phyloP scores from a whole-genome alignment of 2,113 vertebrate species.

The Oplegnathus fasciatus region DNA sequence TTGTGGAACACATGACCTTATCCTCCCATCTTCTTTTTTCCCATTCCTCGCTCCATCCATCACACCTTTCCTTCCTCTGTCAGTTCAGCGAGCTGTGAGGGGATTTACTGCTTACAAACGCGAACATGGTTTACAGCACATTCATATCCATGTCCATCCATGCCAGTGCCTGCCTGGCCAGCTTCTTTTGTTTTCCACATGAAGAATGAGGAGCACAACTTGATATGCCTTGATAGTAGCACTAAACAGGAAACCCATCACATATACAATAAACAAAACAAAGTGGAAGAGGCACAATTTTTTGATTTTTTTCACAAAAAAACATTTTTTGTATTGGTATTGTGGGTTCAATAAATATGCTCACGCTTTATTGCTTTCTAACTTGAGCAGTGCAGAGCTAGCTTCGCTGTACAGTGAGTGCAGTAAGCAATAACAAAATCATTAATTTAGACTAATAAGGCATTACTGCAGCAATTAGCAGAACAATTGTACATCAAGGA shows the following conservation, averaged over 20 bases:
- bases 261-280: not conserved
- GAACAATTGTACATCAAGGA: not conserved
- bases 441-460: not conserved
- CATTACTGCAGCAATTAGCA: not conserved
- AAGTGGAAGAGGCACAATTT: too few species aligned
- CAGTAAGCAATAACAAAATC: too few species aligned
- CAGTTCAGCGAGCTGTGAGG: slow-evolving; percentile 47
- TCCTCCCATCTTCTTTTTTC: slow-evolving; percentile 30
- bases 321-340: not conserved
- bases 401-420: too few species aligned
- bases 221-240: not conserved
- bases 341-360: not conserved
- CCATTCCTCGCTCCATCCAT: slow-evolving; percentile 55
- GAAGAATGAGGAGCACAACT: not conserved
- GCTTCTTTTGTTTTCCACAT: slow-evolving; percentile 10
- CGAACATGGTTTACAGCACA: slow-evolving; percentile 41
- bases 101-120: slow-evolving; percentile 65
- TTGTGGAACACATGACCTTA: slow-evolving; percentile 32
- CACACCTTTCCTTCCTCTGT: slow-evolving; percentile 50
- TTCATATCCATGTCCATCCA: slow-evolving; percentile 6
- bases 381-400: too few species aligned
- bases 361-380: too few species aligned
- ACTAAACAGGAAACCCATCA: not conserved
- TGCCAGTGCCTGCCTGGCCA: not conserved
- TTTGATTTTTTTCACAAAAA: not conserved